Percentiles rank a stretch among this genome's conserved stretches.
phyloP scores from a whole-genome alignment of 2,113 vertebrate genomes.

The Phalacrocorax brasilianus region DNA sequence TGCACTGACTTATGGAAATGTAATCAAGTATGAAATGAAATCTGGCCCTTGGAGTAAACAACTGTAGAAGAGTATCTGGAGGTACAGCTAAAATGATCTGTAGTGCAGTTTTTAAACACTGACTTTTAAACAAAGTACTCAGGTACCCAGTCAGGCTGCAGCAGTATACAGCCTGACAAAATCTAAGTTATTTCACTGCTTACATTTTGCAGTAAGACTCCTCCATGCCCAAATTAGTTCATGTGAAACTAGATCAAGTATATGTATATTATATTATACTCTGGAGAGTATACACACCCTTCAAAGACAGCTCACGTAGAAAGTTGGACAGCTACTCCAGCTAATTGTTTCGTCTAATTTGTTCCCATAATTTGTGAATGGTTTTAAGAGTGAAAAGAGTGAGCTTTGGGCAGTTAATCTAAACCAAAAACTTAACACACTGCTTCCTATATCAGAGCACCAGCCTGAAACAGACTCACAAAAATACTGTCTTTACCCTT shows the following conservation, averaged over 20 bases:
- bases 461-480: neutral
- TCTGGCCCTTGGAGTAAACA: neutral
- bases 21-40: neutral
- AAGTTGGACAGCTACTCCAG: neutral
- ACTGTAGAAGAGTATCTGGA: neutral
- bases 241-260: neutral
- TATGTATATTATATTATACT: neutral
- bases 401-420: neutral
- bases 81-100: neutral
- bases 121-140: neutral
- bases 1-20: neutral
- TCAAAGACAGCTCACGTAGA: neutral
- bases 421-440: neutral
- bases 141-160: neutral
- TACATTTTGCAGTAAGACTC: neutral
- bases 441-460: neutral
- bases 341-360: neutral
- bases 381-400: neutral
- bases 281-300: neutral
- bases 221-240: neutral
- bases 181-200: neutral
- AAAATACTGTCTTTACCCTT: slow-evolving; percentile 14
- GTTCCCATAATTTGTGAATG: neutral
- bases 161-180: neutral
- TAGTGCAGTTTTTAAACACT: neutral